Percentiles rank a stretch among this genome's conserved stretches.
These are phyloP conservation scores for Chelidonichthys spinosus DNA, from an alignment of 2,797 vertebrate genomes.

Conservation along the genomic window DNA sequence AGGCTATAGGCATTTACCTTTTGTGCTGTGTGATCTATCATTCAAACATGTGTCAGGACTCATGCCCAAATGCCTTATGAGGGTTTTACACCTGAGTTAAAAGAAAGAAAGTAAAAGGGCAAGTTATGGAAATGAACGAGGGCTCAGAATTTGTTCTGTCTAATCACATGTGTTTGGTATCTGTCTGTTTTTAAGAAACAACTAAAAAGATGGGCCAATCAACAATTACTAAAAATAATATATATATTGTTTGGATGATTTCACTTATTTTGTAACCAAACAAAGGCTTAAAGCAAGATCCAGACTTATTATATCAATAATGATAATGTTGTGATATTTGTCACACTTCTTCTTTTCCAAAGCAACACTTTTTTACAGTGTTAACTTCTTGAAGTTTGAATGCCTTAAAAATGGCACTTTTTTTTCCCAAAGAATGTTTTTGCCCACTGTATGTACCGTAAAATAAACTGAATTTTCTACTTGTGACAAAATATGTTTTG, in stretches of 20 bases:
- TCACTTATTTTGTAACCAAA: conserved; percentile 36
- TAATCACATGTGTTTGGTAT: conserved; percentile 29
- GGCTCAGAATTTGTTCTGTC: conserved; percentile 26
- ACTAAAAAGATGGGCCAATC: conserved; percentile 29
- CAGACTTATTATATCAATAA: conserved; percentile 49
- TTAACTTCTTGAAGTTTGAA: conserved; percentile 72
- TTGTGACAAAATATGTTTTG: conserved; percentile 66
- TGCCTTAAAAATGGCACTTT: conserved; percentile 78
- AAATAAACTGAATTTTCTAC: conserved; percentile 80
- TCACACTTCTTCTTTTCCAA: conserved; percentile 66
- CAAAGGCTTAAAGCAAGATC: conserved; percentile 40
- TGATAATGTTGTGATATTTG: conserved; percentile 64
- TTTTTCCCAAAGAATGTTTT: conserved; percentile 75
- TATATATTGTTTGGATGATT: background rate
- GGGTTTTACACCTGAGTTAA: conserved; percentile 48
- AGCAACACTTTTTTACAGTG: conserved; percentile 73
- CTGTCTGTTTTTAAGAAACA: conserved; percentile 32
- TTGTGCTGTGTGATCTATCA: conserved; percentile 43
- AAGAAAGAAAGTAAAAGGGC: background rate
- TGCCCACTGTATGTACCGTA: conserved; percentile 70
- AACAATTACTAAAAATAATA: conserved; percentile 5
- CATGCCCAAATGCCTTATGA: conserved; percentile 69
- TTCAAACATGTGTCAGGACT: conserved; percentile 49
- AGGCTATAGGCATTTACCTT: conserved; percentile 46
- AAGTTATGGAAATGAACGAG: conserved; percentile 42